phyloP scores from a whole-genome alignment of 2,113 vertebrate species.

The Cygnus atratus region DNA sequence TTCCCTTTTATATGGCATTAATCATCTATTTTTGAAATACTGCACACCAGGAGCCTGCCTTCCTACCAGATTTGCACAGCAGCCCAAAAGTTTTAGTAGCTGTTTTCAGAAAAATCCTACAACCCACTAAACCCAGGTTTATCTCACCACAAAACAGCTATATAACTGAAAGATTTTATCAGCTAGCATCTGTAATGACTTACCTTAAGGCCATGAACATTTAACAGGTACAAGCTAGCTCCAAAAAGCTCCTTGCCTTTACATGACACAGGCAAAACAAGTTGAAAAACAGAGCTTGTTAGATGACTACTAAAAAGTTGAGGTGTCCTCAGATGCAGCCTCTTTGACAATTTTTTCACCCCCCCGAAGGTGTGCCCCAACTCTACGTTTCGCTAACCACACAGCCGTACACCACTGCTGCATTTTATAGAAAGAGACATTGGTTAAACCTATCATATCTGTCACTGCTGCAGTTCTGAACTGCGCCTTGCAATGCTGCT shows the following conservation, averaged over 20 bases:
- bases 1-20: background rate
- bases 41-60: background rate
- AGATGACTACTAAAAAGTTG: background rate
- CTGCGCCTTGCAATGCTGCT: accelerated
- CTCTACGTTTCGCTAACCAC: background rate
- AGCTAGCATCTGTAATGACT: background rate
- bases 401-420: background rate
- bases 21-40: background rate
- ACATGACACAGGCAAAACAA: background rate
- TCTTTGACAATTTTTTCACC: background rate
- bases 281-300: background rate
- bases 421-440: accelerated
- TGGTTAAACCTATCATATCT: background rate
- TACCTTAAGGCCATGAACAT: background rate
- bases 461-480: background rate
- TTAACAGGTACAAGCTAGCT: background rate
- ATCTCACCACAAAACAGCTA: background rate
- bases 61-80: accelerated
- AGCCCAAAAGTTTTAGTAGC: background rate
- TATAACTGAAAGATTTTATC: background rate
- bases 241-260: background rate
- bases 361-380: background rate
- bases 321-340: background rate
- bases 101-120: background rate
- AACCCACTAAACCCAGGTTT: accelerated